Percentiles rank a stretch among this genome's conserved stretches.
Conservation (phyloP, 2,113 vertebrate genomes). For the Tragelaphus buxtoni region DNA sequence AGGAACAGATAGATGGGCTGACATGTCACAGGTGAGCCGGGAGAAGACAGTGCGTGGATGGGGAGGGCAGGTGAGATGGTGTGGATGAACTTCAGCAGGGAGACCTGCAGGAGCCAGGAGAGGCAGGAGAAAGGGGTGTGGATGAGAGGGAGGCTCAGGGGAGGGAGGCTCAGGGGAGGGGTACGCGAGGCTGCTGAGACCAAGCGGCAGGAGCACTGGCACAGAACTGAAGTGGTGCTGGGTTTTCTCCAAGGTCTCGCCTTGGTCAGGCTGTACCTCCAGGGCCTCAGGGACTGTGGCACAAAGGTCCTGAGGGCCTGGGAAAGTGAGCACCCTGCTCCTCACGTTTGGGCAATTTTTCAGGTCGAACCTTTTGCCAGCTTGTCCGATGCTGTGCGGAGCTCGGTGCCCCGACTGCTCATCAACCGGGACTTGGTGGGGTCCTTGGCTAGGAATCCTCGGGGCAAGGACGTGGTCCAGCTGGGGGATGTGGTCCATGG, state of each 20-base stretch:
- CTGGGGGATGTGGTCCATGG: conserved; percentile 89
- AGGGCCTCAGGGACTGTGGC: not conserved
- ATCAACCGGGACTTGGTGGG: conserved; percentile 93
- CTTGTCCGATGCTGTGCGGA: conserved; percentile 82
- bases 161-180: not conserved
- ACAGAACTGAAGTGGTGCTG: rapidly evolving
- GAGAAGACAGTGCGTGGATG: not conserved
- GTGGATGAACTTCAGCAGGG: not conserved
- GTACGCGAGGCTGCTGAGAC: not conserved
- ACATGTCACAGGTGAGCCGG: not conserved
- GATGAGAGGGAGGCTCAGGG: not conserved
- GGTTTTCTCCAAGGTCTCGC: not conserved
- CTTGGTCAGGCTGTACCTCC: not conserved
- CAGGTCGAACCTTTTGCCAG: conserved; percentile 97
- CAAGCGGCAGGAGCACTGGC: rapidly evolving
- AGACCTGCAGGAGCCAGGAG: not conserved
- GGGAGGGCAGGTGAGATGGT: not conserved
- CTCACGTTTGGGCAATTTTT: not conserved
- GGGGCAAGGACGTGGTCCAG: conserved; percentile 82
- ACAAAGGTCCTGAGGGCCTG: not conserved
- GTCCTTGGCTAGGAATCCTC: conserved; percentile 80
- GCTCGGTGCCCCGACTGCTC: conserved; percentile 88
- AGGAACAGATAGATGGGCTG: not conserved
- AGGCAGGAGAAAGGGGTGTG: not conserved
- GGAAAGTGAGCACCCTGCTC: not conserved